phyloP scores from a whole-genome alignment of 2,797 vertebrate genomes.

The Megalops cyprinoides region DNA sequence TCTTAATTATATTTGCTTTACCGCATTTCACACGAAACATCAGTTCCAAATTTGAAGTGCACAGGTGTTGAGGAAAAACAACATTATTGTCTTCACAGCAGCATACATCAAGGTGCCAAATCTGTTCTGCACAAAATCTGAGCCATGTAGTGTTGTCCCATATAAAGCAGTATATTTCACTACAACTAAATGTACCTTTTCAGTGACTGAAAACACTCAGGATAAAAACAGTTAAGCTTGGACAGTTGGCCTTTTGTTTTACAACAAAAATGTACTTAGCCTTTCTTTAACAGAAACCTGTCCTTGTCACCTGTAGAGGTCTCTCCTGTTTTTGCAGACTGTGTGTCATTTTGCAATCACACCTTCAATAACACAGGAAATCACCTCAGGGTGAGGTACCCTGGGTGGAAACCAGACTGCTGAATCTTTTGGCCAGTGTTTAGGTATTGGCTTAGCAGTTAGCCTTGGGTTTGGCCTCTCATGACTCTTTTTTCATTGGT shows the following conservation, averaged over 20 bases:
- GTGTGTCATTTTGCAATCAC: not conserved
- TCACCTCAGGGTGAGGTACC: not conserved
- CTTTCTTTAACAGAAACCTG: not conserved
- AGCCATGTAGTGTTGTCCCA: too few species aligned
- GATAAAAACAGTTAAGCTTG: too few species aligned
- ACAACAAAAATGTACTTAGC: not conserved
- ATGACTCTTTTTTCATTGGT: not conserved
- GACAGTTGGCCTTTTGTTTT: not conserved
- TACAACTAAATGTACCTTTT: too few species aligned
- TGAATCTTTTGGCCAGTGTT: not conserved
- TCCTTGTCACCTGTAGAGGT: conserved; percentile 1
- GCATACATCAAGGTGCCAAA: too few species aligned
- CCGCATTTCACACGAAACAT: too few species aligned
- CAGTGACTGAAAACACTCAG: too few species aligned
- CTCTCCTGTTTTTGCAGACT: not conserved
- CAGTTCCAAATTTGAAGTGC: too few species aligned
- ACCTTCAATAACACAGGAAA: not conserved
- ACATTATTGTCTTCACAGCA: too few species aligned
- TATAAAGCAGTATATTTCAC: too few species aligned
- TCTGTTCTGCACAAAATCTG: too few species aligned
- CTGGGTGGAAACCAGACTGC: not conserved
- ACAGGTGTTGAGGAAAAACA: too few species aligned
- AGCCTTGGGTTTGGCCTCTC: not conserved
- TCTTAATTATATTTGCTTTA: too few species aligned
- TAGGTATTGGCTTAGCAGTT: not conserved